These are phyloP conservation scores for Lasioglossum baleicum DNA, from an alignment of 1,140 invertebrate genomes.

Conservation along the genomic window DNA sequence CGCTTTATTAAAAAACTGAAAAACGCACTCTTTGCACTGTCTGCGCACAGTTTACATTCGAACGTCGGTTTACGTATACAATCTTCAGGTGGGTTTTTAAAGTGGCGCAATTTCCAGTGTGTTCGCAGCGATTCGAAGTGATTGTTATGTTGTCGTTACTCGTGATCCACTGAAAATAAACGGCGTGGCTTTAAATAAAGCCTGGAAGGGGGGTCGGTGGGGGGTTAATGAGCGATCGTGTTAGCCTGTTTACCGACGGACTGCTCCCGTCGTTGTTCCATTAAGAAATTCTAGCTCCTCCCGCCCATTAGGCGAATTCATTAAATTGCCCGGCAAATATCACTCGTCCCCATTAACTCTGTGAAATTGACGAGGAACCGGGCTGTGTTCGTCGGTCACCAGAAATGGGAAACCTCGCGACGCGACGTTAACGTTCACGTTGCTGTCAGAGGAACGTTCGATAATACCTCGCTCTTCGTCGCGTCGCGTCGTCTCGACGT, in stretches of 20 bases:
- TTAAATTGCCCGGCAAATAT: slow-evolving; percentile 36
- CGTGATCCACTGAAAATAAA: slow-evolving; percentile 32
- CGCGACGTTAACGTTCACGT: not conserved
- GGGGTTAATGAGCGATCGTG: slow-evolving; percentile 31
- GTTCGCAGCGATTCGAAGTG: no score
- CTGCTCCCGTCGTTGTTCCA: slow-evolving; percentile 6
- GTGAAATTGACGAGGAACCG: not conserved
- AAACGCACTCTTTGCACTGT: no score
- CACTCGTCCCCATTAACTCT: slow-evolving; percentile 22
- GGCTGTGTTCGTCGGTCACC: not conserved
- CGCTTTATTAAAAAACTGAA: no score
- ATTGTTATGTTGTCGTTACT: not conserved
- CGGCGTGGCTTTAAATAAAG: slow-evolving; percentile 8
- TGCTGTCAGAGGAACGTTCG: not conserved
- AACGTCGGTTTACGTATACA: no score
- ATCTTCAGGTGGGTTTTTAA: no score
- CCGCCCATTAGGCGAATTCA: slow-evolving; percentile 17
- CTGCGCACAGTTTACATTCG: no score
- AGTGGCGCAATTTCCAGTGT: no score
- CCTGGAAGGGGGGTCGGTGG: not conserved
- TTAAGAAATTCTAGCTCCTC: slow-evolving; percentile 15
- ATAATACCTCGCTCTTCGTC: not conserved
- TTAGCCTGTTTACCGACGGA: slow-evolving; percentile 32
- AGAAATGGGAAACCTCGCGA: not conserved
- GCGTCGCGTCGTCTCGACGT: not conserved